These are phyloP conservation scores for Stegodyphus mimosarum DNA, from an alignment of 1,140 invertebrate genomes.

Conservation along the genomic window DNA sequence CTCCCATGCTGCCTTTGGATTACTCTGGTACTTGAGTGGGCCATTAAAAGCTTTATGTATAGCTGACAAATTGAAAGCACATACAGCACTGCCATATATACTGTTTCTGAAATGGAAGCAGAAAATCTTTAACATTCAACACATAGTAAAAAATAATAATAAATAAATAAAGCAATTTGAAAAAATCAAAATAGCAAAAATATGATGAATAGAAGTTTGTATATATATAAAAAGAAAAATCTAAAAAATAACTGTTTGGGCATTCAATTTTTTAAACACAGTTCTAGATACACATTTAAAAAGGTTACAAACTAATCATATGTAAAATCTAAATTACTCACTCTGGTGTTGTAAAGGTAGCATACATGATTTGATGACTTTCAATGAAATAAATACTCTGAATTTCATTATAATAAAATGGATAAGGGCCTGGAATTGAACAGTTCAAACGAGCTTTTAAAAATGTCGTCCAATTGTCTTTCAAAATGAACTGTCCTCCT, in stretches of 20 bases:
- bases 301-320: too few relatives aligned
- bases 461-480: constrained; percentile 93
- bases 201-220: too few relatives aligned
- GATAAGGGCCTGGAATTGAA: constrained; percentile 88
- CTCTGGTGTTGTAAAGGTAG: constrained; percentile 91
- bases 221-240: neutral
- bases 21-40: constrained; percentile 86
- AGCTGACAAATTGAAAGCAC: constrained; percentile 87
- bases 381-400: constrained; percentile 81
- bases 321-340: constrained; percentile 69
- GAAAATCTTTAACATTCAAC: neutral
- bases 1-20: constrained; percentile 82
- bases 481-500: constrained; percentile 75
- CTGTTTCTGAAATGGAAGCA: constrained; percentile 77
- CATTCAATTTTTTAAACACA: neutral
- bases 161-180: too few relatives aligned
- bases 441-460: constrained; percentile 90
- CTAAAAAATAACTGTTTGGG: neutral
- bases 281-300: neutral
- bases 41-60: constrained; percentile 87
- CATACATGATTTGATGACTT: constrained; percentile 86
- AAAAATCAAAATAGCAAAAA: too few relatives aligned
- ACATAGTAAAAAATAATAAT: too few relatives aligned
- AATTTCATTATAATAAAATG: constrained; percentile 95
- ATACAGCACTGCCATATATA: constrained; percentile 92